Conservation (phyloP, 64 coral and sea anemone genomes). For the Acropora yongei region DNA sequence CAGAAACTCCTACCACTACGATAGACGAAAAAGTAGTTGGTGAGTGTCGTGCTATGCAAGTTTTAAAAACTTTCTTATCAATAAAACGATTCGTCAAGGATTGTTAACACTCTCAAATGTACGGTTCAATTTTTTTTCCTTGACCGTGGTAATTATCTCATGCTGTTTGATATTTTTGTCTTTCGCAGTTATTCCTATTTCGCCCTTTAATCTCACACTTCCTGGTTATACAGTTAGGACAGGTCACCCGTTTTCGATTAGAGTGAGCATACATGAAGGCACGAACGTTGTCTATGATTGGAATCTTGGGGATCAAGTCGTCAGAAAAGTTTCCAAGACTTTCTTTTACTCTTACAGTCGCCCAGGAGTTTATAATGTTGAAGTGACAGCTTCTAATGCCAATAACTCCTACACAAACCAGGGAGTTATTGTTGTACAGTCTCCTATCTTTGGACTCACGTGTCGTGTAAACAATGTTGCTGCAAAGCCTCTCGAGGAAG, state of each 20-base stretch:
- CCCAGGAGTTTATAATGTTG: slow-evolving; percentile 38
- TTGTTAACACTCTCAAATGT: too few relatives aligned
- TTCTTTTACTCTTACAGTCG: slow-evolving; percentile 26
- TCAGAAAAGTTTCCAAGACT: background rate
- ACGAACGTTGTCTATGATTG: slow-evolving; percentile 36
- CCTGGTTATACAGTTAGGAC: background rate
- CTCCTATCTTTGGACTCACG: slow-evolving; percentile 4
- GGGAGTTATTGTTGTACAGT: slow-evolving; percentile 5
- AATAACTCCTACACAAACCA: slow-evolving; percentile 14
- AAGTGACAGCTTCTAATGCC: slow-evolving; percentile 38
- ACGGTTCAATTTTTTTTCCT: too few relatives aligned
- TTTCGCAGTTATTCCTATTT: slow-evolving; percentile 19
- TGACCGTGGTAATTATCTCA: too few relatives aligned
- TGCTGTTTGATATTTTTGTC: background rate
- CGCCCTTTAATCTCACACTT: background rate
- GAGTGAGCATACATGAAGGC: slow-evolving; percentile 37
- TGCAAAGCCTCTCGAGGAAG: slow-evolving; percentile 13
- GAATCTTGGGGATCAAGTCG: slow-evolving; percentile 39
- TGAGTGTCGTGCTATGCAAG: background rate
- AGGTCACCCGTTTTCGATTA: background rate
- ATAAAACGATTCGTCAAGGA: too few relatives aligned
- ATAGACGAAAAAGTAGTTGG: background rate
- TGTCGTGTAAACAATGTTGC: background rate
- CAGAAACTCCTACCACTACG: background rate
- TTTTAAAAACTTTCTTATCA: background rate